Evolutionary conservation across 2,113 vertebrate genomes (phyloP), one percentile per base, ranked within the genome.

Genomic region (Gnathonemus longibarbis): DNA sequence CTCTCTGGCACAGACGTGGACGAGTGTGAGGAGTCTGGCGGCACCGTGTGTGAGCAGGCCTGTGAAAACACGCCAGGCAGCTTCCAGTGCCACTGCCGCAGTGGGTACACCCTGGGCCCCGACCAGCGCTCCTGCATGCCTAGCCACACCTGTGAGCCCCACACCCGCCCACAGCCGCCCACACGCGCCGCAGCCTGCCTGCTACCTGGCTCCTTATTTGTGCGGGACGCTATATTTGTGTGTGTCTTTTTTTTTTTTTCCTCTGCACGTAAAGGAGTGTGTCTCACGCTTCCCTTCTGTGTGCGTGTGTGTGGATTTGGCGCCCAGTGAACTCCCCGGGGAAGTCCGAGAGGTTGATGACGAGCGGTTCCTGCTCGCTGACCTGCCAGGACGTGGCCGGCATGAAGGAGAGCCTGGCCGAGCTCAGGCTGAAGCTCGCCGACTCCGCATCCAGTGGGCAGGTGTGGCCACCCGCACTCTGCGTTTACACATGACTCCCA

Each of bases 11-110:
- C 90, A 96, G 96, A 96, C 90, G 92, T 96, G 13, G 94, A 96
- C 58, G 96, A 96, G 93, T 96, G 96, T 52, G 93, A 93, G 87
- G 92, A 92, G 17, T 91, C 94, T 0, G 91, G 91, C 35, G 88
- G 92, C 89, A 93, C 86, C 3, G 39, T 93, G 80, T 96, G 96
- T 85, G 96, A 96, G 53, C 95, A 96, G 0, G 92, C 93, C 89
- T 96, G 96, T 93, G 93, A 95, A 83, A 96, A 96, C 94, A 96
- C 95, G 2, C 88, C 7, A 0, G 96, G 96, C 77, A 96, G 95
- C 91, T 96, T 95, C 91, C 91, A 89, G 89, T 96, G 96, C 90
- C 94, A 77, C 88, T 96, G 96, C 89, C 94, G 2, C 88, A 90
- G 87, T 5, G 96, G 95, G n/a, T 96, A 94, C 93, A 92, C 94